Evolutionary conservation across 1,140 invertebrate species (phyloP).

Genomic region (Asobara japonica): DNA sequence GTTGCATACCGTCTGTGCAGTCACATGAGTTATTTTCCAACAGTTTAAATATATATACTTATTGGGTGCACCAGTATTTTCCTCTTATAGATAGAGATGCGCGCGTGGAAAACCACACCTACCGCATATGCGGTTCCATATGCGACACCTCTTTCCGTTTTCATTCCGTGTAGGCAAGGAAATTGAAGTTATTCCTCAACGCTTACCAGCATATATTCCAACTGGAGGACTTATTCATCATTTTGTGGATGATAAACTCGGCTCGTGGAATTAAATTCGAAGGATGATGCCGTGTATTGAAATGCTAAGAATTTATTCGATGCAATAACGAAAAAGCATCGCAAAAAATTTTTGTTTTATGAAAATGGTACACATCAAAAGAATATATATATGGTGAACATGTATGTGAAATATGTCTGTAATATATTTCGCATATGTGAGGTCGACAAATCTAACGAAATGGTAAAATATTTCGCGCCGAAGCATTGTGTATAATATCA

Average conservation of each 20-base stretch:
- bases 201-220: neutral
- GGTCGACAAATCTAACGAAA: no score
- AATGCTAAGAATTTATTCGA: neutral
- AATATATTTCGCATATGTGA: no score
- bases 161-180: constrained; percentile 5
- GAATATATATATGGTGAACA: no score
- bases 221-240: neutral
- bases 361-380: no score
- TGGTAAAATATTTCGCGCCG: no score
- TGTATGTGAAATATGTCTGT: no score
- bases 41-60: neutral
- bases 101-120: neutral
- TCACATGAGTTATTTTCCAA: neutral
- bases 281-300: neutral
- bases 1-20: neutral
- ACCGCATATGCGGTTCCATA: constrained; percentile 11
- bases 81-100: neutral
- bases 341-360: no score
- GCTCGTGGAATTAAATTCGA: neutral
- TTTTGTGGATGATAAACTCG: neutral
- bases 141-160: constrained; percentile 16
- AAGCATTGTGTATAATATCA: no score
- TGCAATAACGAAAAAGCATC: no score
- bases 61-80: neutral
- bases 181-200: constrained; percentile 9